A percentile compares a stretch with the other conserved stretches of the same genome.
Evolutionary conservation across 2,888 invertebrate genomes (phyloP).

Genomic region (Callimorpha dominula): DNA sequence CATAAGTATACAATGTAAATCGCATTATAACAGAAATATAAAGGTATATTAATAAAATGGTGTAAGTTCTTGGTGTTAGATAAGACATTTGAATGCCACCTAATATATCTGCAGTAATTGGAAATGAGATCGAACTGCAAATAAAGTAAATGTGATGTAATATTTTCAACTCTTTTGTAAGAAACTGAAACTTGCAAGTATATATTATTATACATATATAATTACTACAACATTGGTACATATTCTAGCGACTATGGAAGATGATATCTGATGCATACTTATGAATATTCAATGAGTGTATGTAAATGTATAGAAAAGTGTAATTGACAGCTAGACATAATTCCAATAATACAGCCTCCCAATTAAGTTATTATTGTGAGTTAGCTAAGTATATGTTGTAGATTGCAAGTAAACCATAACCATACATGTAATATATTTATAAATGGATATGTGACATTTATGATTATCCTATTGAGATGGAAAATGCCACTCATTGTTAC

Average conservation of each 20-base stretch:
- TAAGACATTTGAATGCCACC: conserved; percentile 1
- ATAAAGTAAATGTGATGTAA: conserved; percentile 19
- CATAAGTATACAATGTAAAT: background rate
- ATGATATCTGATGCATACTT: conserved; percentile 49
- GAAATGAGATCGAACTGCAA: conserved; percentile 48
- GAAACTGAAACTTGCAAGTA: conserved; percentile 46
- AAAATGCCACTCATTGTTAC: conserved; percentile 31
- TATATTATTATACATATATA: conserved; percentile 13
- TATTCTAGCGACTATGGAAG: conserved; percentile 56
- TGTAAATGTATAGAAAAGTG: conserved; percentile 57
- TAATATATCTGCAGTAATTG: conserved; percentile 36
- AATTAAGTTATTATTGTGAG: conserved; percentile 37
- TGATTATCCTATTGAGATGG: conserved; percentile 30
- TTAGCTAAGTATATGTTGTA: conserved; percentile 40
- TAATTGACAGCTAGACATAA: conserved; percentile 64
- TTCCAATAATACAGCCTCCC: conserved; percentile 56
- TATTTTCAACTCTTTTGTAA: conserved; percentile 7
- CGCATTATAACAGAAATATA: background rate
- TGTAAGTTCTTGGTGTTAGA: background rate
- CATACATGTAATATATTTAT: conserved; percentile 20
- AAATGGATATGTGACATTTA: conserved; percentile 47
- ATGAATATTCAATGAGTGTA: conserved; percentile 51
- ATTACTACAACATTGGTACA: conserved; percentile 47
- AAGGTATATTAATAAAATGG: background rate
- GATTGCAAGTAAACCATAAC: conserved; percentile 21